phyloP scores from a whole-genome alignment of 2,888 invertebrate species.

The Archips crataeganus region DNA sequence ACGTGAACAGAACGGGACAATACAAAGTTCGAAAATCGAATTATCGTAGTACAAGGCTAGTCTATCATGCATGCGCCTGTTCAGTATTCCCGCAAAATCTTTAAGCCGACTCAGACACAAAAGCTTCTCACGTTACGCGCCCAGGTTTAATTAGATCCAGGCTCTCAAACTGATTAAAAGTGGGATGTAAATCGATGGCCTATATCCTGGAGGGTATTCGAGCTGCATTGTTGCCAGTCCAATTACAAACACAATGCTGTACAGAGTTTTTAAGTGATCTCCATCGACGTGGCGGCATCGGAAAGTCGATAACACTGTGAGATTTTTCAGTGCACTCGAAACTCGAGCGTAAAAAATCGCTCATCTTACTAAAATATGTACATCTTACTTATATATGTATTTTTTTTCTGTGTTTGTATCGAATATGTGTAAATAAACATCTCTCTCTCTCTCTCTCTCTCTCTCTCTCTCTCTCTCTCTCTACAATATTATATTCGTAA shows the following conservation, averaged over 20 bases:
- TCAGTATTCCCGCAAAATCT: conserved; percentile 22
- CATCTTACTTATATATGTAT: too few species aligned
- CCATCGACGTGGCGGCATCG: not conserved
- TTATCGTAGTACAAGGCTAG: not conserved
- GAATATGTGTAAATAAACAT: too few species aligned
- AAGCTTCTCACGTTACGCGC: conserved; percentile 31
- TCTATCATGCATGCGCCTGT: not conserved
- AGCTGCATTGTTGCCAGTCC: not conserved
- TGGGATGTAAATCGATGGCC: conserved; percentile 30
- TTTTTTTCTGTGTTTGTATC: too few species aligned
- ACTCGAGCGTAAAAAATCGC: too few species aligned
- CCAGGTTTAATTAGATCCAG: conserved; percentile 32
- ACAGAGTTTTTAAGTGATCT: conserved; percentile 1
- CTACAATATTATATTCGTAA: too few species aligned
- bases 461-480: too few species aligned
- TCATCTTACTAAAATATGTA: too few species aligned
- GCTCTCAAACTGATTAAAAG: conserved; percentile 27
- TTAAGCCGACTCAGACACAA: conserved; percentile 21
- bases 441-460: too few species aligned
- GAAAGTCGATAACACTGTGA: too few species aligned
- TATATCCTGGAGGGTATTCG: conserved; percentile 20
- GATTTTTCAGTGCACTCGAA: not conserved
- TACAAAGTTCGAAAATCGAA: not conserved
- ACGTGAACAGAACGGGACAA: too few species aligned
- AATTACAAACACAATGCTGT: conserved; percentile 4